Evolutionary conservation across 2,797 vertebrate genomes (phyloP), one percentile per base, ranked within the genome.

Genomic region (Pitangus sulphuratus): DNA sequence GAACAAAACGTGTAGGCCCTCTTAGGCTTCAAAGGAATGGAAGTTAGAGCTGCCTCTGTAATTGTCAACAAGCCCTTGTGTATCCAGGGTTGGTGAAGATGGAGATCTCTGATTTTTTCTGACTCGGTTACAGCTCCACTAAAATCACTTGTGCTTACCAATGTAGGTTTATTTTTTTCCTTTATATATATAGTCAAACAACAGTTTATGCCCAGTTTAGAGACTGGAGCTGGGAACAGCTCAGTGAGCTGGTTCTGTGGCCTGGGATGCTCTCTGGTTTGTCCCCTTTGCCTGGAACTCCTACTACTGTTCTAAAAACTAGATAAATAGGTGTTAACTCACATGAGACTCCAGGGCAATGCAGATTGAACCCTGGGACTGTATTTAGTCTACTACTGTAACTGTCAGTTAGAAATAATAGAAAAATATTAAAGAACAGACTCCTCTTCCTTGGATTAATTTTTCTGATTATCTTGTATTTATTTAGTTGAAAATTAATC

Each of bases 171-270:
- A 20, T 6, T 85, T 80, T n/a, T 40, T 15, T 40, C 7, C 26
- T 10, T 44, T 17, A 7, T 14, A 6, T 45, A 2, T 18, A 12
- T 16, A 39, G 31, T 11, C 15, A 40, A 44, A 54, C 20, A 48
- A 2, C 15, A 16, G 48, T 2, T 1, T 11, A 8, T 0, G 2
- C 30, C 8, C 37, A 17, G 11, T 30, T 56, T 56, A 47, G 15
- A 56, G 50, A 58, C 3, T 11, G 7, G 69, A 64, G 62, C 48
- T 93, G 39, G 39, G 68, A 60, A 8, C 5, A 1, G 4, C 53
- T 60, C 40, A 17, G 14, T 13, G 21, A 48, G 5, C 15, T 25
- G 21, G 21, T 20, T 66, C 35, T 50, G 2, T 21, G 15, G 9
- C 26, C 45, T 1, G 1, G 7, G 31, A n/a, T 21, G 26, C 21